A percentile compares a stretch with the other conserved stretches of the same genome.
phyloP scores from a whole-genome alignment of 2,888 invertebrate species.

The Drosophila dives region DNA sequence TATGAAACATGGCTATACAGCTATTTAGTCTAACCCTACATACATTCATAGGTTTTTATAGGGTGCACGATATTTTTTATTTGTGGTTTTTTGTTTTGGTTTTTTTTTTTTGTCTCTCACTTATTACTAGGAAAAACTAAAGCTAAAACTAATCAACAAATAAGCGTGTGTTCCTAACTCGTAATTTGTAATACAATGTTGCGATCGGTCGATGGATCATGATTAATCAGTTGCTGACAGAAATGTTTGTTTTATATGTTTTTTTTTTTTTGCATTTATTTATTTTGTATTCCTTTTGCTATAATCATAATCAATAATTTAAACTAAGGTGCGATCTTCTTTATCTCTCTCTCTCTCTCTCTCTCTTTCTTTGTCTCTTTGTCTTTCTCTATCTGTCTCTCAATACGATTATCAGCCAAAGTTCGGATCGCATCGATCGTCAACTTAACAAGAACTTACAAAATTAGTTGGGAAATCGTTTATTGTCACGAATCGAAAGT shows the following conservation, averaged over 20 bases:
- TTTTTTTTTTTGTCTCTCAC: slow-evolving; percentile 32
- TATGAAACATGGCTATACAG: slow-evolving; percentile 40
- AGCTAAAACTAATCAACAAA: slow-evolving; percentile 83
- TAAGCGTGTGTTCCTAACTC: slow-evolving; percentile 82
- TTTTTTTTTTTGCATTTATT: slow-evolving; percentile 27
- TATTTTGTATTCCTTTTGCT: slow-evolving; percentile 25
- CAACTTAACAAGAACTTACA: slow-evolving; percentile 63
- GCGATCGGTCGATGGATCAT: slow-evolving; percentile 57
- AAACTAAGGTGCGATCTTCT: slow-evolving; percentile 46
- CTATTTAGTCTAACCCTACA: slow-evolving; percentile 34
- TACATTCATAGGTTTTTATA: slow-evolving; percentile 6
- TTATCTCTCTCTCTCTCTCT: not conserved
- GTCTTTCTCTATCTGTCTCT: not conserved
- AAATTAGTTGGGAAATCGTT: slow-evolving; percentile 56
- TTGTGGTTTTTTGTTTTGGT: slow-evolving; percentile 33
- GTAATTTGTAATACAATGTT: slow-evolving; percentile 81
- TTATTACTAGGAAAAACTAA: slow-evolving; percentile 74
- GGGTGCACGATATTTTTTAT: slow-evolving; percentile 29
- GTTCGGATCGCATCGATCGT: slow-evolving; percentile 35
- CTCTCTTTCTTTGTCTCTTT: not conserved
- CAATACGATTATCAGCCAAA: slow-evolving; percentile 42
- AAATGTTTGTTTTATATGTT: slow-evolving; percentile 45
- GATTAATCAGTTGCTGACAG: slow-evolving; percentile 58
- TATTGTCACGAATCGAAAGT: slow-evolving; percentile 71
- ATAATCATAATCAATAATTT: slow-evolving; percentile 41